Evolutionary conservation across 2,888 invertebrate genomes (phyloP).

Genomic region (Thyatira batis): DNA sequence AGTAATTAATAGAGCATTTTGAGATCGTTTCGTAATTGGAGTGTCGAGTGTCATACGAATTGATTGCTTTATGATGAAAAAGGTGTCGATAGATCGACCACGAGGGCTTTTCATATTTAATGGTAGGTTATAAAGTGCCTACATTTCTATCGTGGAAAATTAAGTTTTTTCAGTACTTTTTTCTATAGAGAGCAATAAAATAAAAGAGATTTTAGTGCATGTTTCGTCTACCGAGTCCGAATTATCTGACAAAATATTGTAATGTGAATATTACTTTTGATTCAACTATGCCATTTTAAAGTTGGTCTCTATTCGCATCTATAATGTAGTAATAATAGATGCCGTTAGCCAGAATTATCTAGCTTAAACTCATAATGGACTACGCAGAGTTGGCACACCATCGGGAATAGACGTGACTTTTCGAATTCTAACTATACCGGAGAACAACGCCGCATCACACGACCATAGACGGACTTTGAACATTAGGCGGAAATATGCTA

Average conservation of each 20-base stretch:
- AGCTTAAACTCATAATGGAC: slow-evolving; percentile 39
- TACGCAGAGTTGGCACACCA: slow-evolving; percentile 26
- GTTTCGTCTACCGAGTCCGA: too few relatives aligned
- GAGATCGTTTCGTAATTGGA: slow-evolving; percentile 64
- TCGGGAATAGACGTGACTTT: slow-evolving; percentile 40
- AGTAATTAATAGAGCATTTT: slow-evolving; percentile 64
- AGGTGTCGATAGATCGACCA: slow-evolving; percentile 55
- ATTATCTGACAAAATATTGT: too few relatives aligned
- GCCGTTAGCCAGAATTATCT: slow-evolving; percentile 24
- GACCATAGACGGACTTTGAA: background rate
- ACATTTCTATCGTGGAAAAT: slow-evolving; percentile 45
- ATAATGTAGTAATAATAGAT: slow-evolving; percentile 11
- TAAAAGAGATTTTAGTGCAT: background rate
- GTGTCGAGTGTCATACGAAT: slow-evolving; percentile 54
- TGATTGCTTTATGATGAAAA: slow-evolving; percentile 55
- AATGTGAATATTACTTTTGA: too few relatives aligned
- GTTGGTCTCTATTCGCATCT: background rate
- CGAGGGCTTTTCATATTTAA: slow-evolving; percentile 68
- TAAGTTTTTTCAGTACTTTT: too few relatives aligned
- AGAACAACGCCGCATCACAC: background rate
- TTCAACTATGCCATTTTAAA: too few relatives aligned
- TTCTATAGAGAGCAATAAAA: too few relatives aligned
- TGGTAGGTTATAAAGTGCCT: slow-evolving; percentile 42
- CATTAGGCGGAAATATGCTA: background rate
- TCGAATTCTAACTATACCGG: slow-evolving; percentile 23